phyloP scores from a whole-genome alignment of 2,113 vertebrate genomes.

The Genyomyrus donnyi region DNA sequence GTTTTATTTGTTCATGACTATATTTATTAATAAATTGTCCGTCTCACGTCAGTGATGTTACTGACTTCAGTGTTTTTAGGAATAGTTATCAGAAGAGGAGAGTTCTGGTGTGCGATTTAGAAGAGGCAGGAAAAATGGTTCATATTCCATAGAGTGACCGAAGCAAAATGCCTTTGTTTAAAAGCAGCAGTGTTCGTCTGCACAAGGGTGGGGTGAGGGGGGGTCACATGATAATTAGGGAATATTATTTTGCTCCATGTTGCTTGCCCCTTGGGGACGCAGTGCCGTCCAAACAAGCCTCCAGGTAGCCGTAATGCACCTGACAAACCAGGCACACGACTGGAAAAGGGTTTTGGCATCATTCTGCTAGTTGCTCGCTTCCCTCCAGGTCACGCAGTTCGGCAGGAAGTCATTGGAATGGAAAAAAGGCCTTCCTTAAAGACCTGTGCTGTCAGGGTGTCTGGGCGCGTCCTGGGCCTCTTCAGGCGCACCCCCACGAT shows the following conservation, averaged over 20 bases:
- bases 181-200: background rate
- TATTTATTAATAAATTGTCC: background rate
- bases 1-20: background rate
- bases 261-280: constrained; percentile 51
- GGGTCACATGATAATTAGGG: constrained; percentile 18
- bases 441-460: constrained; percentile 50
- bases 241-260: constrained; percentile 31
- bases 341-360: constrained; percentile 71
- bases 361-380: constrained; percentile 64
- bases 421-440: constrained; percentile 60
- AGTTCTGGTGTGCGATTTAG: background rate
- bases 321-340: constrained; percentile 77
- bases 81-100: background rate
- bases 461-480: constrained; percentile 47
- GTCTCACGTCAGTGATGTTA: background rate
- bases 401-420: constrained; percentile 74
- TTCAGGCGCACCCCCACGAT: background rate
- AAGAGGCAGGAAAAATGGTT: background rate
- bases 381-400: constrained; percentile 61
- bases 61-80: background rate
- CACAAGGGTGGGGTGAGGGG: background rate
- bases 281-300: constrained; percentile 69
- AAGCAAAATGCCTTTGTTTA: constrained; percentile 9
- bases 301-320: constrained; percentile 71
- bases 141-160: background rate